These are phyloP conservation scores for Xestobium rufovillosum DNA, from an alignment of 2,888 invertebrate genomes.

Conservation along the genomic window DNA sequence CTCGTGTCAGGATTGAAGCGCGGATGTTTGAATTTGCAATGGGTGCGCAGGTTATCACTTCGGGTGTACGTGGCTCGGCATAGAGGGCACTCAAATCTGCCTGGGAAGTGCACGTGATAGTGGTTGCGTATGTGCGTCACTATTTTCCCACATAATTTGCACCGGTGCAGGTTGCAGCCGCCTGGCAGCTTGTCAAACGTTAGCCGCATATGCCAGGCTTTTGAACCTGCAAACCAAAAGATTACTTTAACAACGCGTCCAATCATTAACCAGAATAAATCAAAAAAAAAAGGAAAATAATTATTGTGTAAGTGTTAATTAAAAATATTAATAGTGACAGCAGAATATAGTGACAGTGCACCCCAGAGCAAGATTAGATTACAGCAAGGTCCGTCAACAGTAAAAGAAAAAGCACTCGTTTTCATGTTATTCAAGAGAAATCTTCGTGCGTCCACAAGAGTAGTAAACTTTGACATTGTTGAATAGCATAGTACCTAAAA, in stretches of 20 bases:
- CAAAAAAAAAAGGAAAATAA: too few relatives aligned
- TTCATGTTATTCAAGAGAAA: too few relatives aligned
- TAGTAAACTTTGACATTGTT: too few relatives aligned
- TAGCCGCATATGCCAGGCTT: conserved; percentile 92
- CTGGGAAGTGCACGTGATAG: conserved; percentile 90
- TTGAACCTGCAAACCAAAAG: conserved; percentile 77
- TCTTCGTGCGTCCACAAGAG: too few relatives aligned
- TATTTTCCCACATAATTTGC: conserved; percentile 91
- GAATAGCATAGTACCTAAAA: too few relatives aligned
- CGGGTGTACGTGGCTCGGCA: conserved; percentile 87
- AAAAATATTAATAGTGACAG: conserved; percentile 33
- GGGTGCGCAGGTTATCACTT: conserved; percentile 87
- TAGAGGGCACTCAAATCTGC: conserved; percentile 85
- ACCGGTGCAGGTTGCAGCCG: conserved; percentile 87
- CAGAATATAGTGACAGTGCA: conserved; percentile 44
- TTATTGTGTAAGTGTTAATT: too few relatives aligned
- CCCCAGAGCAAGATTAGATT: conserved; percentile 38
- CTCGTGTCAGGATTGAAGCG: conserved; percentile 79
- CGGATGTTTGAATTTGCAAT: conserved; percentile 90
- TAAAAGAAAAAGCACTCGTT: conserved; percentile 14
- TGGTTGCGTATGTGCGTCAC: conserved; percentile 91
- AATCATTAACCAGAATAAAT: conserved; percentile 3
- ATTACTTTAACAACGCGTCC: conserved; percentile 26
- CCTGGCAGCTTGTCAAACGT: conserved; percentile 90
- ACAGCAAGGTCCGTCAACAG: conserved; percentile 7